Evolutionary conservation across 1,140 invertebrate genomes (phyloP).

Genomic region (Macrostomum lignano): DNA sequence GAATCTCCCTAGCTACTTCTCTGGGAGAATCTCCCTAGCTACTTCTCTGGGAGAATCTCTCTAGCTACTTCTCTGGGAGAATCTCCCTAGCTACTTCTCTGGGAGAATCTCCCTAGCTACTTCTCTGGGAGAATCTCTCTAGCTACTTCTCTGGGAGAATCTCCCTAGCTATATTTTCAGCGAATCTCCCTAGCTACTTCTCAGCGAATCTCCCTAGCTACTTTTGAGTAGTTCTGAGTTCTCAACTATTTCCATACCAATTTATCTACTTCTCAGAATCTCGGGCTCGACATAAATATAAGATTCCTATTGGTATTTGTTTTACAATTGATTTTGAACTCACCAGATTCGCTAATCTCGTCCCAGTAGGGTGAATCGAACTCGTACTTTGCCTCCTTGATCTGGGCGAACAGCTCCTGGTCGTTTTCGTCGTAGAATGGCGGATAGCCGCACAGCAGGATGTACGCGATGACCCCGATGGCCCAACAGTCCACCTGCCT

Average conservation of each 20-base stretch:
- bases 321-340: slow-evolving; percentile 3
- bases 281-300: too few species aligned
- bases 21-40: too few species aligned
- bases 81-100: too few species aligned
- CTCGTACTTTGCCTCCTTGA: slow-evolving; percentile 88
- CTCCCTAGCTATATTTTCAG: slow-evolving; percentile 1
- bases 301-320: slow-evolving; percentile 2
- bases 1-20: too few species aligned
- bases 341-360: slow-evolving; percentile 75
- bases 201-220: neutral
- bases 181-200: neutral
- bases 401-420: slow-evolving; percentile 90
- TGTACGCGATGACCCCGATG: slow-evolving; percentile 95
- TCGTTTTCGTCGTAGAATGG: slow-evolving; percentile 99
- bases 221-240: neutral
- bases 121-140: too few species aligned
- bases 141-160: too few species aligned
- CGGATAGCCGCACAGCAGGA: slow-evolving; percentile 72
- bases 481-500: slow-evolving; percentile 99
- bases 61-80: too few species aligned
- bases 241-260: neutral
- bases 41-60: too few species aligned
- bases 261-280: slow-evolving; percentile 1
- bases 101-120: too few species aligned
- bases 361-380: slow-evolving; percentile 99